phyloP scores from a whole-genome alignment of 2,797 vertebrate genomes.

The Psittacula derbiana region DNA sequence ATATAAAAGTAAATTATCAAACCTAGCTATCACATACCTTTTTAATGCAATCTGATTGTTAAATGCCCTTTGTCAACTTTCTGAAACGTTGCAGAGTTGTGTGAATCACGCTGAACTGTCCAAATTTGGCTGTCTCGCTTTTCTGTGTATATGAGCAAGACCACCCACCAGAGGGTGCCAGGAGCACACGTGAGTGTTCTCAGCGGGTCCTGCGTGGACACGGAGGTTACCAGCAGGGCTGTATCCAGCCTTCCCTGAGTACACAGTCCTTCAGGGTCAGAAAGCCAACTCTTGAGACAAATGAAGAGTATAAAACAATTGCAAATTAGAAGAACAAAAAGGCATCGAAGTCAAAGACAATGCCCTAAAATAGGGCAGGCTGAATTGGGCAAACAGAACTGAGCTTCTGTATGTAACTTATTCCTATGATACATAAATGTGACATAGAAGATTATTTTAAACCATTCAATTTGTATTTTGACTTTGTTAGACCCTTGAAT shows the following conservation, averaged over 20 bases:
- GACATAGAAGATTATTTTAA: not conserved
- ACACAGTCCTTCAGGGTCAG: not conserved
- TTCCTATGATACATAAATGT: not conserved
- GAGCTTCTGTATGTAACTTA: not conserved
- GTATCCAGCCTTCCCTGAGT: not conserved
- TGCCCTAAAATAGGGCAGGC: not conserved
- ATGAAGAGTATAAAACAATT: fast-evolving
- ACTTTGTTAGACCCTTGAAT: not conserved
- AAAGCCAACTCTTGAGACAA: not conserved
- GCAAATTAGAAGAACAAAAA: not conserved
- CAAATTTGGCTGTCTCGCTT: fast-evolving
- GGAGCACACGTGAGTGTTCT: not conserved
- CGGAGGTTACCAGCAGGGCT: fast-evolving
- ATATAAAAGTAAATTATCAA: not conserved
- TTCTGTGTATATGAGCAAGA: not conserved
- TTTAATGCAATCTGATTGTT: not conserved
- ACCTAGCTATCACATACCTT: fast-evolving
- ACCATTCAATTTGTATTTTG: not conserved
- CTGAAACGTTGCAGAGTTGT: not conserved
- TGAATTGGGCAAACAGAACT: not conserved
- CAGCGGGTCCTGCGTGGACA: fast-evolving
- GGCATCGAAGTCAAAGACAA: not conserved
- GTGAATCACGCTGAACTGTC: not conserved
- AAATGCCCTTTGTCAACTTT: not conserved
- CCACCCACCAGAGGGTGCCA: slow-evolving; percentile 10